phyloP scores from a whole-genome alignment of 2,797 vertebrate species.

The Percopsis omiscomaycus region DNA sequence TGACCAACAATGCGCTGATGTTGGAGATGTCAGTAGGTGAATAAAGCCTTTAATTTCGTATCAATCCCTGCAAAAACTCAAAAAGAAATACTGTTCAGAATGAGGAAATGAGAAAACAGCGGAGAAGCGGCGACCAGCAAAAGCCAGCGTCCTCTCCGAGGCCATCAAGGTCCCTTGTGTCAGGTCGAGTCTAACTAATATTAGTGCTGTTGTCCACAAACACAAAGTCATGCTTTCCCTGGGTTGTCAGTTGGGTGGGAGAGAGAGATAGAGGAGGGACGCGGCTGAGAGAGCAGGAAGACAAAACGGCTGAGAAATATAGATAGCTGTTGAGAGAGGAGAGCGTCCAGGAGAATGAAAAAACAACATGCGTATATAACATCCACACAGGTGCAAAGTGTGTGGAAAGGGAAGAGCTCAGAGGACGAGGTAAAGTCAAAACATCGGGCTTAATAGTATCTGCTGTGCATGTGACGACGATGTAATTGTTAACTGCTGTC shows the following conservation, averaged over 20 bases:
- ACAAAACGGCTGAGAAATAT: slow-evolving; percentile 37
- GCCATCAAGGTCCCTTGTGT: too few species aligned
- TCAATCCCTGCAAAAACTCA: too few species aligned
- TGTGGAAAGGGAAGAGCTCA: slow-evolving; percentile 22
- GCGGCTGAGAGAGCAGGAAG: slow-evolving; percentile 59
- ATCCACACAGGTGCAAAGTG: slow-evolving; percentile 54
- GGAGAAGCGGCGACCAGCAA: too few species aligned
- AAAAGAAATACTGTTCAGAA: too few species aligned
- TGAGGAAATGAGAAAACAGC: too few species aligned
- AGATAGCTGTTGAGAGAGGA: slow-evolving; percentile 39
- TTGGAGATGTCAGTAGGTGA: too few species aligned
- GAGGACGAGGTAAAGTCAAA: slow-evolving; percentile 50
- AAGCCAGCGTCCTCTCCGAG: too few species aligned
- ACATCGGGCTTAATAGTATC: not conserved
- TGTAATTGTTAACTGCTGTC: not conserved
- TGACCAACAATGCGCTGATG: too few species aligned
- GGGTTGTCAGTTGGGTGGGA: slow-evolving; percentile 19
- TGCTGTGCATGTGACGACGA: not conserved
- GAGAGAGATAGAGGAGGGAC: slow-evolving; percentile 16
- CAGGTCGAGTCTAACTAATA: too few species aligned
- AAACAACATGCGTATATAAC: not conserved
- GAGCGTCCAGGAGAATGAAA: slow-evolving; percentile 13
- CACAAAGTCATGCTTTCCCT: not conserved
- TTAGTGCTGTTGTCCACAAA: too few species aligned
- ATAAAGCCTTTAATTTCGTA: too few species aligned